A percentile compares a stretch with the other conserved stretches of the same genome.
Conservation (phyloP, 2,888 invertebrate species). For the Hemaris fuciformis region DNA sequence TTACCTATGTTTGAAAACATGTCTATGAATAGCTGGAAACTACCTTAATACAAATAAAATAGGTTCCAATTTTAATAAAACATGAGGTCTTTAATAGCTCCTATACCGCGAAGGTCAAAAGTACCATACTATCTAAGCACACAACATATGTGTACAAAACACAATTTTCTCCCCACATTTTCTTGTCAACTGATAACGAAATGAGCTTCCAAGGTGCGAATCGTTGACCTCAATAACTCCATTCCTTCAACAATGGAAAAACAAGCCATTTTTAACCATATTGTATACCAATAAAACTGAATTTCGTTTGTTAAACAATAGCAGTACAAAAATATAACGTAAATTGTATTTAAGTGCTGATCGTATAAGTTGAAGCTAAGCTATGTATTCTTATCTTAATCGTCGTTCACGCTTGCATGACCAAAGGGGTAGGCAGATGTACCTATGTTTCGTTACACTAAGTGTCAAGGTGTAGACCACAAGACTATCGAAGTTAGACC, state of each 20-base stretch:
- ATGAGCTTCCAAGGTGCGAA: constrained; percentile 71
- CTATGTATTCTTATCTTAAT: neutral
- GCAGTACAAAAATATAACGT: constrained; percentile 3
- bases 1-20: no score
- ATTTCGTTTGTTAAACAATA: constrained; percentile 14
- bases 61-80: no score
- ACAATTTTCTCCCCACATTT: constrained; percentile 57
- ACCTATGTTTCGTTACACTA: no score
- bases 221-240: constrained; percentile 65
- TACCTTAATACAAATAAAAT: no score
- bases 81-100: neutral
- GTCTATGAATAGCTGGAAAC: no score
- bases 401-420: neutral
- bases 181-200: constrained; percentile 66
- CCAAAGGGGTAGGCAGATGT: neutral
- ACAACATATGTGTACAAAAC: constrained; percentile 4
- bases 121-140: neutral
- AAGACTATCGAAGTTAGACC: neutral
- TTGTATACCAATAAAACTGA: constrained; percentile 18
- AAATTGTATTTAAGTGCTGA: constrained; percentile 7
- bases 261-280: constrained; percentile 29
- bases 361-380: neutral
- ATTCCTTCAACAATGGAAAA: constrained; percentile 17
- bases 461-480: neutral
- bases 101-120: neutral